phyloP scores from a whole-genome alignment of 2,113 vertebrate species.

The Bufo bufo region DNA sequence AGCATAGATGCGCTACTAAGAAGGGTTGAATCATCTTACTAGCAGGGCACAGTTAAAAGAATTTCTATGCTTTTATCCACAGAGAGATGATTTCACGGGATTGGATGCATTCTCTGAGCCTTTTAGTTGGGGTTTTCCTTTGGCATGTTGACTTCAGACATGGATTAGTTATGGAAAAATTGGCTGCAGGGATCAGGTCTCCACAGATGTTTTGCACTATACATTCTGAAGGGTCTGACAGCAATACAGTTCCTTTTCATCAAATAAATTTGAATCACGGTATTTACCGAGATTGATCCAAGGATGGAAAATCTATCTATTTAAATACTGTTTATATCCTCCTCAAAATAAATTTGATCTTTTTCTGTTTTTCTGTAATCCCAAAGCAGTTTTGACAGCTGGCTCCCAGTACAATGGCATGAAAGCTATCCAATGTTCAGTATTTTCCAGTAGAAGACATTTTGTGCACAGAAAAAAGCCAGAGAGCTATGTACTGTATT shows the following conservation, averaged over 20 bases:
- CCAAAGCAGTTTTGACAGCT: conserved; percentile 43
- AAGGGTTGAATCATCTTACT: not conserved
- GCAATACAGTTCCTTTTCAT: not conserved
- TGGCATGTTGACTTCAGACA: conserved; percentile 27
- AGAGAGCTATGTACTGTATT: not conserved
- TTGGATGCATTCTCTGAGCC: conserved; percentile 44
- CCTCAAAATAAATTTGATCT: conserved; percentile 30
- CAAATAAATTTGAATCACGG: conserved; percentile 14
- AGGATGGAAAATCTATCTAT: conserved; percentile 3
- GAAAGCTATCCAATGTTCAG: conserved; percentile 27
- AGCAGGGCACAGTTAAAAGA: conserved; percentile 8
- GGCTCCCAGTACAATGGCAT: conserved; percentile 17
- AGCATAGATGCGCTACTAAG: not conserved
- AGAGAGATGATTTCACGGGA: conserved; percentile 48
- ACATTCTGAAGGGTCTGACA: not conserved
- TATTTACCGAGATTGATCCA: conserved; percentile 18
- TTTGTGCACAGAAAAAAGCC: not conserved
- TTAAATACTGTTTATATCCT: conserved; percentile 29
- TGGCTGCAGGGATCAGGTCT: conserved; percentile 35
- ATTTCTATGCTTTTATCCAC: conserved; percentile 41
- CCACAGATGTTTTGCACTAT: not conserved
- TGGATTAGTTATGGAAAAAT: conserved; percentile 47
- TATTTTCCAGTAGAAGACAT: conserved; percentile 5
- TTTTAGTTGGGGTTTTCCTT: conserved; percentile 34
- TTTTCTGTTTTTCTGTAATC: conserved; percentile 3